phyloP scores from a whole-genome alignment of 2,797 vertebrate species.

The Natrix natrix region DNA sequence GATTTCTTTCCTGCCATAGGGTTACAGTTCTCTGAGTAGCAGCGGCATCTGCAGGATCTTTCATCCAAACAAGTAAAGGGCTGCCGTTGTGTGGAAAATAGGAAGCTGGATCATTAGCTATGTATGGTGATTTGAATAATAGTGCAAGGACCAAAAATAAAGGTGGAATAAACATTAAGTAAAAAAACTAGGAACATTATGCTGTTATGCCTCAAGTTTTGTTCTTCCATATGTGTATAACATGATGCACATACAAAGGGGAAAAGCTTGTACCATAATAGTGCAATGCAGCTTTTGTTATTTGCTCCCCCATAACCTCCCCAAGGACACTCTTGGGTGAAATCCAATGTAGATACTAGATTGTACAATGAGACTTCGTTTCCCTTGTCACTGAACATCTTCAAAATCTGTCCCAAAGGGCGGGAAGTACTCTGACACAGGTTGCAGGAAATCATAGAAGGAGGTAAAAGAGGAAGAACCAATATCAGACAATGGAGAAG shows the following conservation, averaged over 20 bases:
- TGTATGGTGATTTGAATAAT: background rate
- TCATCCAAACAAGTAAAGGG: background rate
- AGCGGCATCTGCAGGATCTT: background rate
- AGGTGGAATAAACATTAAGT: background rate
- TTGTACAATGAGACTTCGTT: background rate
- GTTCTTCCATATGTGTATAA: background rate
- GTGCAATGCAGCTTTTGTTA: background rate
- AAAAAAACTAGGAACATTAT: background rate
- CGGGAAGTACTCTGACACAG: background rate
- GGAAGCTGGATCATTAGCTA: background rate
- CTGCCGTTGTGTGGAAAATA: background rate
- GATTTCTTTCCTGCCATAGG: background rate
- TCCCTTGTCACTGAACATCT: background rate
- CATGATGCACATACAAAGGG: background rate
- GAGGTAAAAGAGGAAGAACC: background rate
- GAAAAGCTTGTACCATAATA: background rate
- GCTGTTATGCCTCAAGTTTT: background rate
- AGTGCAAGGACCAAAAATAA: background rate
- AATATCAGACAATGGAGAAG: background rate
- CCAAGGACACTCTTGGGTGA: background rate
- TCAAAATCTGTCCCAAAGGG: background rate
- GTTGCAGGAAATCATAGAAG: background rate
- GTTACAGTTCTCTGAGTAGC: background rate
- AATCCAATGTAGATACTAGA: background rate
- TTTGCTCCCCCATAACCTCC: background rate